A percentile compares a stretch with the other conserved stretches of the same genome.
These are phyloP conservation scores for Crocidura indochinensis DNA, from an alignment of 2,797 vertebrate genomes.

Conservation along the genomic window DNA sequence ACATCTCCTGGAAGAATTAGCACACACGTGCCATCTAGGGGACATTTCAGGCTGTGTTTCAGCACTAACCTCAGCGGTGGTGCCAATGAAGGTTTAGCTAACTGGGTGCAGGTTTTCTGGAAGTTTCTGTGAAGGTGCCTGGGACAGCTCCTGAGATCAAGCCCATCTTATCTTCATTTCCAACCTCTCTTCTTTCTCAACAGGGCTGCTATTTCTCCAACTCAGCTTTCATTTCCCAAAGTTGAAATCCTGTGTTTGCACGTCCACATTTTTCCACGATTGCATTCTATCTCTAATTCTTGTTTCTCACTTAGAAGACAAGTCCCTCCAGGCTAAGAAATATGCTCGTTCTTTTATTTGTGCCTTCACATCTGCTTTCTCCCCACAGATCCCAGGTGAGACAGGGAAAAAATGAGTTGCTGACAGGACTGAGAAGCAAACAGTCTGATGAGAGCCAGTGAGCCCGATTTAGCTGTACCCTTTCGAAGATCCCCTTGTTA, in stretches of 20 bases:
- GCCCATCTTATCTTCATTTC: not conserved
- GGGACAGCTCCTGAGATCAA: not conserved
- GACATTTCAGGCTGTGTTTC: conserved; percentile 43
- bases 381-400: not conserved
- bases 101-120: not conserved
- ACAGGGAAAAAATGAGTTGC: not conserved
- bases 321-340: conserved; percentile 23
- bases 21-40: not conserved
- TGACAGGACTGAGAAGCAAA: conserved; percentile 41
- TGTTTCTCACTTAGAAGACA: conserved; percentile 24
- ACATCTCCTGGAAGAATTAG: not conserved
- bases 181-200: not conserved
- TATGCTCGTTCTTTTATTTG: conserved; percentile 9
- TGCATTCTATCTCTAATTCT: not conserved
- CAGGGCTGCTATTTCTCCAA: not conserved
- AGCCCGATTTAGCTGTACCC: not conserved
- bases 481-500: not conserved
- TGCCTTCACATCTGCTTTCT: conserved; percentile 25
- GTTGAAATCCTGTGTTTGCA: conserved; percentile 2
- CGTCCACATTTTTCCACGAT: not conserved
- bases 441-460: not conserved
- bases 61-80: not conserved
- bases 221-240: conserved; percentile 38
- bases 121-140: not conserved
- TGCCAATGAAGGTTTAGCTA: not conserved